Evolutionary conservation across 2,113 vertebrate species (phyloP).

Genomic region (Bufo bufo): DNA sequence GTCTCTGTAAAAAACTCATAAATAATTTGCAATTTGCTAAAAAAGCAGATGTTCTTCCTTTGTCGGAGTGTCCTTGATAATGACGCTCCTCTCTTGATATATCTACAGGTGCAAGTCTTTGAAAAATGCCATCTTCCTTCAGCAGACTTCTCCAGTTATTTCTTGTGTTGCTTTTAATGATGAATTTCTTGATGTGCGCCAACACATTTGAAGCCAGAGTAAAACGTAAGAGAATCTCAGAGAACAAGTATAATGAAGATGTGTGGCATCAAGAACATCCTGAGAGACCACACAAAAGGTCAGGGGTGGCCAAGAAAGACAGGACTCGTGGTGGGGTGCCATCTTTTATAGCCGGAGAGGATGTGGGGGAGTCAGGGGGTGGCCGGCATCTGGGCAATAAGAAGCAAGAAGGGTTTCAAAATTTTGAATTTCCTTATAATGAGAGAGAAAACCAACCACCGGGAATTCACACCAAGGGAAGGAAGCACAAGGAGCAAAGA

Average conservation of each 20-base stretch:
- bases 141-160: neutral
- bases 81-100: neutral
- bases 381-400: slow-evolving; percentile 68
- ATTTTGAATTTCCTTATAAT: slow-evolving; percentile 67
- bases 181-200: neutral
- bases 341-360: neutral
- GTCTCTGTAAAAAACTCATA: neutral
- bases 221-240: slow-evolving; percentile 22
- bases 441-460: slow-evolving; percentile 74
- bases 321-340: slow-evolving; percentile 10
- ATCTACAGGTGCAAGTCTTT: slow-evolving; percentile 22
- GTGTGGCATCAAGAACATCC: slow-evolving; percentile 26
- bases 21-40: slow-evolving; percentile 30
- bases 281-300: slow-evolving; percentile 12
- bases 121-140: slow-evolving; percentile 22
- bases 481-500: slow-evolving; percentile 79
- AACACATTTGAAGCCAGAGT: slow-evolving; percentile 8
- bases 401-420: slow-evolving; percentile 67
- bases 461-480: slow-evolving; percentile 73
- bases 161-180: slow-evolving; percentile 8
- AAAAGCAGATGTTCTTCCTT: slow-evolving; percentile 20
- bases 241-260: slow-evolving; percentile 34
- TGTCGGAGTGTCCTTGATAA: neutral
- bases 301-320: slow-evolving; percentile 14
- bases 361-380: neutral